Evolutionary conservation across 2,888 invertebrate species (phyloP), one percentile per base, ranked within the genome.

Genomic region (Thecocarcelia acutangulata): DNA sequence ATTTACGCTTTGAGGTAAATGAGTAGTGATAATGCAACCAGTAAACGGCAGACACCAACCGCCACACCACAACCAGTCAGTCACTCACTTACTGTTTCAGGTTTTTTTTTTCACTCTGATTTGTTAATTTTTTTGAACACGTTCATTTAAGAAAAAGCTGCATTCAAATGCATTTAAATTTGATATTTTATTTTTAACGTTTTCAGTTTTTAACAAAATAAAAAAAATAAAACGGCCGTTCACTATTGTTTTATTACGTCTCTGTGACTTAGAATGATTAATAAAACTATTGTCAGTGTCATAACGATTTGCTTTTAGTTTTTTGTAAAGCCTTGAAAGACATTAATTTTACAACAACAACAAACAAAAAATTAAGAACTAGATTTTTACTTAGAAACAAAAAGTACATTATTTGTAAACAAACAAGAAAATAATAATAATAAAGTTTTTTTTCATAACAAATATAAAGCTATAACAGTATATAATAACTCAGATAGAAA

Each of bases 1-100:
- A 81, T 81, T 81, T 76, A 81, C 80, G 80, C 80, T 81, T 81
- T 76, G 52, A 73, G 70, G 66, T 68, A 81, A 72, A 66, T 76
- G 33, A 80, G 46, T 76, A 80, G 46, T 76, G 76, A 72, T 80
- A 76, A 76, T 81, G 74, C 80, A 72, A 61, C 42, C 13, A 63
- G 21, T 24, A 63, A 66, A 58, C 28, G 46, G 37, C 44, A 37
- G 24, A 15, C 44, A 44, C 54, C 46, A 56, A 56, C 46, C 24
- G 33, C 50, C 50, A 61, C 44, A 52, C 52, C 42, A 52, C 52
- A 44, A 11, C 42, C 44, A 54, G 61, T 37, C 40, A 70, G 37
- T 44, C 24, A 46, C 19, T 59, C 40, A 74, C 63, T 48, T 58
- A 59, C 21, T 68, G 69, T 69, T 13, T 56, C 46, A 33, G 1